phyloP scores from a whole-genome alignment of 23 tunicate genomes.

The Trididemnum nubilum region DNA sequence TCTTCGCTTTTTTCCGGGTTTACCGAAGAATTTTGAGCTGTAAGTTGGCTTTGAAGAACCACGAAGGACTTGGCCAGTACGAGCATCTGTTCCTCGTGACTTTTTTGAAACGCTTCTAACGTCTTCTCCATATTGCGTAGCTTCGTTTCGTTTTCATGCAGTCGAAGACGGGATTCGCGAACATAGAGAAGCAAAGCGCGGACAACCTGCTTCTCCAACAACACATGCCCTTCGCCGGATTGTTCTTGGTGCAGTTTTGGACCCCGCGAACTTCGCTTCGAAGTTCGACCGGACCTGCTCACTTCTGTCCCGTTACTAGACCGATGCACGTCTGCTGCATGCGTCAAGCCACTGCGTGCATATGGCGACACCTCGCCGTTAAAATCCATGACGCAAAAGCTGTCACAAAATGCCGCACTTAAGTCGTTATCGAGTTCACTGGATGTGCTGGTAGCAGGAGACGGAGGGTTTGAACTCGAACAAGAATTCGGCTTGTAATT shows the following conservation, averaged over 20 bases:
- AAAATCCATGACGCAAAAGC: background rate
- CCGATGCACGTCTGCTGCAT: conserved; percentile 1
- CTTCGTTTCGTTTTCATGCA: conserved; percentile 48
- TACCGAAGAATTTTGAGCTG: background rate
- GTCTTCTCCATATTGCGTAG: conserved; percentile 41
- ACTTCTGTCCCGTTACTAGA: conserved; percentile 1
- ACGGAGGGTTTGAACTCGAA: conserved; percentile 43
- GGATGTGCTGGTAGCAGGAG: conserved; percentile 83
- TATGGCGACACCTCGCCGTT: conserved; percentile 19
- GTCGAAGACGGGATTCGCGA: conserved; percentile 46
- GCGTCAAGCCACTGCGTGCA: background rate
- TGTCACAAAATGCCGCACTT: conserved; percentile 64
- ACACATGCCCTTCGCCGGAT: conserved; percentile 18
- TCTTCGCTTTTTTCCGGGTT: background rate
- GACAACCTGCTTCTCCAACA: conserved; percentile 32
- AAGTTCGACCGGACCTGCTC: background rate
- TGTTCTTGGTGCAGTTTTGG: background rate
- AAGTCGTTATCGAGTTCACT: conserved; percentile 79
- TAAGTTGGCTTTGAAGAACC: background rate
- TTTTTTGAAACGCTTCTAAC: conserved; percentile 36
- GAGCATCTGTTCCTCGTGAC: conserved; percentile 34
- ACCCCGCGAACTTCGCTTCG: conserved; percentile 24
- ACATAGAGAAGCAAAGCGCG: conserved; percentile 53
- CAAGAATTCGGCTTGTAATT: background rate
- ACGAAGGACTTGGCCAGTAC: conserved; percentile 32